Conservation (phyloP, 2,797 vertebrate genomes). For the Novumbra hubbsi region DNA sequence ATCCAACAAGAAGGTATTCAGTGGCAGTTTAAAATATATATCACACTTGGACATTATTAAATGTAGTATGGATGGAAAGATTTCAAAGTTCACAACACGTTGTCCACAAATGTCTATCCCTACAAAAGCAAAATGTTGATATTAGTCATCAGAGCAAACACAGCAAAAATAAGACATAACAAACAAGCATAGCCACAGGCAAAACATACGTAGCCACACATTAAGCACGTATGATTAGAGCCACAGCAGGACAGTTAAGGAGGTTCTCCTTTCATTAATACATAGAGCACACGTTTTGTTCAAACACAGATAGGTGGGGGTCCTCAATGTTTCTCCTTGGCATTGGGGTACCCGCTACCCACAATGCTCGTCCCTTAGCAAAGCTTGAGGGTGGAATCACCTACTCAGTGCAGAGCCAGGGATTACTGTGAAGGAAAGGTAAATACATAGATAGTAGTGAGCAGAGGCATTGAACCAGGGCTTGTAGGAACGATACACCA, state of each 20-base stretch:
- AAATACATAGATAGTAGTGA: slow-evolving; percentile 80
- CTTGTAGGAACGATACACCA: slow-evolving; percentile 26
- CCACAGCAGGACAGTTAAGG: slow-evolving; percentile 43
- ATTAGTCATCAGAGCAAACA: slow-evolving; percentile 50
- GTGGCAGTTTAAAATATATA: not conserved
- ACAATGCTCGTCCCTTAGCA: slow-evolving; percentile 82
- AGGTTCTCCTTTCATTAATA: slow-evolving; percentile 34
- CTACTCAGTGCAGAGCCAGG: slow-evolving; percentile 99
- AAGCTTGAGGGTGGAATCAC: slow-evolving; percentile 78
- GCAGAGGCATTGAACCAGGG: slow-evolving; percentile 48
- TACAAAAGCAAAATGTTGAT: slow-evolving; percentile 32
- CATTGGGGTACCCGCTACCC: slow-evolving; percentile 66
- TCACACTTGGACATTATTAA: not conserved
- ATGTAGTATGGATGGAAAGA: not conserved
- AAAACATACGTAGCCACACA: slow-evolving; percentile 35
- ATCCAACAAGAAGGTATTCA: not conserved
- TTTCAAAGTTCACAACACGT: not conserved
- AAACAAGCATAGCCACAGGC: slow-evolving; percentile 30
- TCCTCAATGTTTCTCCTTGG: slow-evolving; percentile 68
- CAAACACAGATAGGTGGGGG: slow-evolving; percentile 58
- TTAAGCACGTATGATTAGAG: slow-evolving; percentile 47
- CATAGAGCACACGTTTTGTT: slow-evolving; percentile 49
- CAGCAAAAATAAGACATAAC: slow-evolving; percentile 24
- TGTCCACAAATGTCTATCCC: not conserved
- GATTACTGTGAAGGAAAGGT: slow-evolving; percentile 96